Base-by-base conservation (phyloP, 1,140 invertebrate genomes). In the Drosophila aff. region DNA sequence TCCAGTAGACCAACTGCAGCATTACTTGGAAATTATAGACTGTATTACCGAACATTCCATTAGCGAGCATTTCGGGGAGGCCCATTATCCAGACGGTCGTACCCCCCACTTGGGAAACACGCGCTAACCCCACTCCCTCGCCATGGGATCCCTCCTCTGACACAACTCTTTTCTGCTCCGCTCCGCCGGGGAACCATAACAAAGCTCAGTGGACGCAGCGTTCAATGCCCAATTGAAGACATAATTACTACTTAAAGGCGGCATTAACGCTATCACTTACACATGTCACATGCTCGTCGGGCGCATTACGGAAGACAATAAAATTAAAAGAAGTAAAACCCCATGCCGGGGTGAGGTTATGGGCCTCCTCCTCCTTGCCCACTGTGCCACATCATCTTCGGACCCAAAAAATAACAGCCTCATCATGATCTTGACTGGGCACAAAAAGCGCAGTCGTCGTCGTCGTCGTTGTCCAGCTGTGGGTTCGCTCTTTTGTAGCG, bases 211-310 rank as follows among this genome's bases (percentile, higher is more conserved):
- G 62, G 58, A 36, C 15, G 23, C 61, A 10, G 40, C 65, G 46
- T 46, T 77, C 84, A 75, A 78, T 83, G 77, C 81, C 85, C 84
- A 90, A 89, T 89, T 89, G 84, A 84, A 79, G 85, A 68, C 79
- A 87, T 90, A 89, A 89, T 89, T 89, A 89, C 84, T 89, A 89
- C 84, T 89, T 89, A 89, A 89, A 82, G 75, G 81, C 85, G 63
- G 84, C 84, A 89, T 89, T 89, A 90, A 89, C 78, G 81, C 85
- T 89, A 89, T 89, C 84, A 89, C 84, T 89, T 89, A 89, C 84
- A 89, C 84, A 89, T 89, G 84, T 89, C 84, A 89, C 84, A 89
- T 81, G 84, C 60, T 90, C 64, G 77, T 89, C 85, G 78, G 57
- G 57, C 53, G 74, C 84, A 89, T 89, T 89, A 89, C 78, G 59